phyloP scores from a whole-genome alignment of 1,140 invertebrate genomes.

The Pseudomyrmex pallidus region DNA sequence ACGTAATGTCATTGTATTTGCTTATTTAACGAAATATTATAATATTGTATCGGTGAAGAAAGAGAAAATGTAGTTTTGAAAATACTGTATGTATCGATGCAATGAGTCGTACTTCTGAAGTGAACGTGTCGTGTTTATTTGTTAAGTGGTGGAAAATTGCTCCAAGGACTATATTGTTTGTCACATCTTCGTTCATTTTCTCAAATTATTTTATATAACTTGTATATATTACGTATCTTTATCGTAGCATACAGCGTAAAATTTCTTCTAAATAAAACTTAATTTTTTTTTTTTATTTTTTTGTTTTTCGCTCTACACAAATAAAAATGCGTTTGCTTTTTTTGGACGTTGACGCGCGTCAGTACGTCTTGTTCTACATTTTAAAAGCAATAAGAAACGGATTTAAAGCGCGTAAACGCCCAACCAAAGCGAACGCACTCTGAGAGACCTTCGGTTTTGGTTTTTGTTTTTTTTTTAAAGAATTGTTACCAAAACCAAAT shows the following conservation, averaged over 20 bases:
- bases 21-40: not conserved
- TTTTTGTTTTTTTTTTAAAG: not conserved
- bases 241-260: not conserved
- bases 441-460: not conserved
- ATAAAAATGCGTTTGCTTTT: too few species aligned
- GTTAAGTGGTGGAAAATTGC: not conserved
- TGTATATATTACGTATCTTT: not conserved
- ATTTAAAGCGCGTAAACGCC: too few species aligned
- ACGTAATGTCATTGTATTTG: conserved; percentile 14
- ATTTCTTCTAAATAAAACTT: too few species aligned
- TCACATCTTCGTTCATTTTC: too few species aligned
- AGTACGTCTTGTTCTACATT: not conserved
- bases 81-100: not conserved
- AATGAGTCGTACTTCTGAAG: not conserved
- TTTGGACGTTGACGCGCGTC: too few species aligned
- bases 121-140: not conserved
- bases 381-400: too few species aligned
- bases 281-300: not conserved
- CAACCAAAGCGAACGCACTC: too few species aligned
- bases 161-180: not conserved
- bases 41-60: not conserved
- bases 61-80: not conserved
- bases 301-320: too few species aligned
- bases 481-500: not conserved
- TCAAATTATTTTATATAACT: conserved; percentile 12